Conservation (phyloP, 2,888 invertebrate species). For the Drosophila kambysellisi region DNA sequence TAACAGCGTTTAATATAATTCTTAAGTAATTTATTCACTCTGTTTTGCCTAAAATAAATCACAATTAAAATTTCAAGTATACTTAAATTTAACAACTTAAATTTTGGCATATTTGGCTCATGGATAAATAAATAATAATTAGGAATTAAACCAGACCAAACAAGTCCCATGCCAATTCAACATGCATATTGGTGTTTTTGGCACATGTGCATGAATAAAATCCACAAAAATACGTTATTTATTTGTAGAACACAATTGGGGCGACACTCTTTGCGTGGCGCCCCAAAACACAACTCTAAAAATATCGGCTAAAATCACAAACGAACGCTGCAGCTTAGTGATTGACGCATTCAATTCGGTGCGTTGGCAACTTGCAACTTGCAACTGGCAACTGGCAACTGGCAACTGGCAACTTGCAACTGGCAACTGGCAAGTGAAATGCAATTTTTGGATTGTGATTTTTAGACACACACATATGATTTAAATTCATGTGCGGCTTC, state of each 20-base stretch:
- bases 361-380: conserved; percentile 25
- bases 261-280: conserved; percentile 22
- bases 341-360: conserved; percentile 32
- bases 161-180: background rate
- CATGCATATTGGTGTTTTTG: conserved; percentile 2
- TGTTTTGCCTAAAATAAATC: background rate
- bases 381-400: conserved; percentile 14
- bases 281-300: conserved; percentile 25
- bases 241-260: conserved; percentile 35
- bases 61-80: too few relatives aligned
- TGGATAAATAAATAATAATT: background rate
- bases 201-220: conserved; percentile 12
- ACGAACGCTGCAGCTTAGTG: conserved; percentile 10
- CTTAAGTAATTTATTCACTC: background rate
- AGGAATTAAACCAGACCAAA: background rate
- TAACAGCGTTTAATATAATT: background rate
- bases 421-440: conserved; percentile 23
- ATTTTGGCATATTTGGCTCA: background rate
- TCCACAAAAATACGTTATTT: conserved; percentile 23
- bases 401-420: too few relatives aligned
- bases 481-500: background rate
- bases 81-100: background rate
- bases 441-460: conserved; percentile 10
- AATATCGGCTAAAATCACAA: conserved; percentile 37
- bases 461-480: background rate